phyloP scores from a whole-genome alignment of 2,797 vertebrate species.

The Clamator glandarius region DNA sequence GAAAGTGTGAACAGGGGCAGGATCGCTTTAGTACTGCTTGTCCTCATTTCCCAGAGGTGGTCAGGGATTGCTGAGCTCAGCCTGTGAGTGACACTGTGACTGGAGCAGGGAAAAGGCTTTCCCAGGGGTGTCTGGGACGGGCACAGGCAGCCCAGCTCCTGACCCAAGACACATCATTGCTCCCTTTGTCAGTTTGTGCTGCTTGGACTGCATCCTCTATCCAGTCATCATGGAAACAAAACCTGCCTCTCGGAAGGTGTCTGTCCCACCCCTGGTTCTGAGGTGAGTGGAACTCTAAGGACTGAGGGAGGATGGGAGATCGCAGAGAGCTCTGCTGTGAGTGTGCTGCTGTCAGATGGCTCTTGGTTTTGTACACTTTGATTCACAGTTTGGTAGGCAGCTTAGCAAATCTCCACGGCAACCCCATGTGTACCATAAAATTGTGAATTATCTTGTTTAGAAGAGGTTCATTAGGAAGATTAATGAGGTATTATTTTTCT shows the following conservation, averaged over 20 bases:
- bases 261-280: not conserved
- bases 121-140: rapidly evolving
- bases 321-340: not conserved
- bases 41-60: rapidly evolving
- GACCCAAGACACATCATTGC: no score
- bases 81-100: rapidly evolving
- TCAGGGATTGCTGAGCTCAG: rapidly evolving
- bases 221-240: rapidly evolving
- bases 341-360: rapidly evolving
- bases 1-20: rapidly evolving
- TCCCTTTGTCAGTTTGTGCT: rapidly evolving
- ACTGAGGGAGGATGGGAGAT: no score
- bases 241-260: rapidly evolving
- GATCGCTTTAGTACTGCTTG: rapidly evolving
- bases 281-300: rapidly evolving
- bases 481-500: slow-evolving; percentile 38
- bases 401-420: slow-evolving; percentile 30
- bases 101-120: rapidly evolving
- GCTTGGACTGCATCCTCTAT: rapidly evolving
- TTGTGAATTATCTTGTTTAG: slow-evolving; percentile 39
- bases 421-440: not conserved
- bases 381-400: not conserved
- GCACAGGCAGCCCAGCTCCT: not conserved
- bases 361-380: not conserved
- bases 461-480: slow-evolving; percentile 59